Base-by-base conservation (phyloP, 2,113 vertebrate genomes). In the Empidonax alnorum region DNA sequence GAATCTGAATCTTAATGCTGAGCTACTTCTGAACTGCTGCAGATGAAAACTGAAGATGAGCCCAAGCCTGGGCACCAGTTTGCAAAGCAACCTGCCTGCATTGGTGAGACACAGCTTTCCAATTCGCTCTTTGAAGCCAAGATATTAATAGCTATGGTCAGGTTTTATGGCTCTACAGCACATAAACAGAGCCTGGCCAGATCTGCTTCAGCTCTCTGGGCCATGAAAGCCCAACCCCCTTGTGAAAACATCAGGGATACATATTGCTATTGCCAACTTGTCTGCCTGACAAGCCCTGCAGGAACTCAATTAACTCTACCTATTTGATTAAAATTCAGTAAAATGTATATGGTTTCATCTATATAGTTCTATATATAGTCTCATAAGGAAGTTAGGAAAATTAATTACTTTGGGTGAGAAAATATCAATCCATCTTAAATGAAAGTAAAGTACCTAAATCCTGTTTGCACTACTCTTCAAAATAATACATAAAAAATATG, bases 381-480 rank as follows among this genome's bases (percentile, higher is more conserved):
- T 41, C 23, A 63, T 47, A 18, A 75, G 69, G 16, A 47, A 80
- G 37, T 67, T 41, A 71, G 28, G 33, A 63, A 92, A 80, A 77
- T 9, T 62, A 4, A 6, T 71, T 49, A 0, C 6, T 71, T 95
- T 78, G 63, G 37, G 13, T 81, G 42, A 81, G 42, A 93, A 84
- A 69, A 80, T 46, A 81, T 28, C 37, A 42, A 14, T 19, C 23
- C 14, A 46, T 56, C 33, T 55, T 59, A 53, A 77, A 41, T 69
- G 17, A 71, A 69, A 92, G 22, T 53, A 66, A 77, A 67, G 6
- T 37, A 31, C 14, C 15, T 66, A 67, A 62, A 61, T 37, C 6
- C 5, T 0, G 0, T 62, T 67, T 83, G 13, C 0, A 0, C 8
- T 10, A 66, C 39, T 53, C n/a, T 58, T 68, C 55, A 63, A 89